Evolutionary conservation across 1,140 invertebrate species (phyloP), one percentile per base, ranked within the genome.

Genomic region (Trachymyrmex septentrionalis): DNA sequence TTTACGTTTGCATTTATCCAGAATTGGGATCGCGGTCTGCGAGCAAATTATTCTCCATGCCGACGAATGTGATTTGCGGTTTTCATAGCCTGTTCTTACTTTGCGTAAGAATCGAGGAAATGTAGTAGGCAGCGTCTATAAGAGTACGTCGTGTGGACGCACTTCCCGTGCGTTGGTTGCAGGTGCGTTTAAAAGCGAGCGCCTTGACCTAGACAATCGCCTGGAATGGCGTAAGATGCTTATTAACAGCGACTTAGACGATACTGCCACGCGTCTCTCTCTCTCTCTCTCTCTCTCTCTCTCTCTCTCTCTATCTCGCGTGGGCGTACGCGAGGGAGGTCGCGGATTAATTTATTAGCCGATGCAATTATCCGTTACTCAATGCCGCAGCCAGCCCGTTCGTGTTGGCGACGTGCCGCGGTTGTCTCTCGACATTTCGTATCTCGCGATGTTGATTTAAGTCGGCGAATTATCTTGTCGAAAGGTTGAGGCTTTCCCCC

Each of bases 341-440:
- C 82, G 71, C 9, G 89, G 89, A 92, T 93, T 90, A 93, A 92
- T 93, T 93, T 92, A 93, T 91, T 90, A 92, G 90, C 88, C 91
- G 77, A 87, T 84, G 92, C 90, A 92, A 93, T 93, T 93, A 93
- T 93, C 89, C 77, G 86, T 92, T 91, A 82, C 88, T 89, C 88
- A 91, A 92, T 89, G 87, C n/a, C 69, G 69, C 66, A 59, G 30
- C 55, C 81, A 72, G 67, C 64, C 76, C 76, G 72, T 72, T 53
- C 44, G 7, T 57, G 7, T 57, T 73, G 19, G 50, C 27, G 50
- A 73, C 21, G 21, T 27, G 19, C 38, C 53, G 80, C 73, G 16
- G 53, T 27, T 88, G 72, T 63, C 76, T 76, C 76, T 84, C 82
- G 76, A 48, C 63, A 75, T 81, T 19, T 38, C 21, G 69, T 30